Percentiles rank a stretch among this genome's conserved stretches.
Conservation (phyloP, 2,113 vertebrate species). For the Onychostoma macrolepis region DNA sequence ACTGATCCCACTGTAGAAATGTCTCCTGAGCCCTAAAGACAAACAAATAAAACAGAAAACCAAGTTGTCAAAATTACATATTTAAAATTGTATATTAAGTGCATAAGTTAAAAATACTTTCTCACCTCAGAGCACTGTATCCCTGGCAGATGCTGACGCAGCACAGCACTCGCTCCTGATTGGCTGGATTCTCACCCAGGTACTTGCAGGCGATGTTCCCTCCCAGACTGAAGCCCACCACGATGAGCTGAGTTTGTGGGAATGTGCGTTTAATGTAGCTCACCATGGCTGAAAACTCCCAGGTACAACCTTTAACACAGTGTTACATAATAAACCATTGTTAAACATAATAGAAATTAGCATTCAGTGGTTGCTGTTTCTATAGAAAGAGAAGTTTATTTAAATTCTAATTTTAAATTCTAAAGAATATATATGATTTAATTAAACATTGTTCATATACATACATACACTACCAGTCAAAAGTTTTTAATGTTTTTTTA, state of each 20-base stretch:
- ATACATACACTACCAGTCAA: no score
- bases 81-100: neutral
- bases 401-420: neutral
- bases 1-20: slow-evolving; percentile 97
- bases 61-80: neutral
- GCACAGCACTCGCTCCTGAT: slow-evolving; percentile 94
- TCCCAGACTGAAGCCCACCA: slow-evolving; percentile 96
- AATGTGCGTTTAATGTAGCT: slow-evolving; percentile 89
- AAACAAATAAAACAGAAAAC: slow-evolving; percentile 11
- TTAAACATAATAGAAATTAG: neutral
- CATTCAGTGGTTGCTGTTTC: neutral
- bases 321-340: neutral
- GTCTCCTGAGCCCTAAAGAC: slow-evolving; percentile 91
- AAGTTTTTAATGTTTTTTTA: no score
- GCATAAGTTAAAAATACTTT: slow-evolving; percentile 3
- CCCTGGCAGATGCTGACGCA: slow-evolving; percentile 96
- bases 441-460: neutral
- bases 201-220: slow-evolving; percentile 98
- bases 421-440: neutral
- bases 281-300: slow-evolving; percentile 97
- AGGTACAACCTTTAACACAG: slow-evolving; percentile 87
- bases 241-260: slow-evolving; percentile 87
- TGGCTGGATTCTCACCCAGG: slow-evolving; percentile 87
- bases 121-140: slow-evolving; percentile 89
- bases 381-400: neutral